Percentiles rank a stretch among this genome's conserved stretches.
These are phyloP conservation scores for Calyptommatus sinebrachiatus DNA, from an alignment of 2,113 vertebrate species.

Conservation along the genomic window DNA sequence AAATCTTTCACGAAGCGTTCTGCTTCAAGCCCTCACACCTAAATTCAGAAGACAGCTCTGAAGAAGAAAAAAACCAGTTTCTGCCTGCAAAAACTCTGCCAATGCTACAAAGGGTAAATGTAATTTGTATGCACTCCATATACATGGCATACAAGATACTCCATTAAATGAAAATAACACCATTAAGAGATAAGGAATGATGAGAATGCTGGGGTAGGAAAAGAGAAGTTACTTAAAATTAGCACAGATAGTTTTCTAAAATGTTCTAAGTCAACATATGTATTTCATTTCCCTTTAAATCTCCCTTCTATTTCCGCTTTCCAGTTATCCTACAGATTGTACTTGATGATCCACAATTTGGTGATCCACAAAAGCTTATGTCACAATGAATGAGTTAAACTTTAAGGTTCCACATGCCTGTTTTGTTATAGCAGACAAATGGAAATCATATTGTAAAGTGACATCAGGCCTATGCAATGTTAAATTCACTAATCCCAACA, in stretches of 20 bases:
- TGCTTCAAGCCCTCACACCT: conserved; percentile 59
- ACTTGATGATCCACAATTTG: not conserved
- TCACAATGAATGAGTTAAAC: not conserved
- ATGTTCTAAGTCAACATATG: not conserved
- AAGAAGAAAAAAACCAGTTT: conserved; percentile 61
- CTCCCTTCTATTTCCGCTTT: not conserved
- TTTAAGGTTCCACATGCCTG: not conserved
- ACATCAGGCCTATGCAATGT: not conserved
- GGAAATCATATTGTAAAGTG: not conserved
- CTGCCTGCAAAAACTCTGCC: conserved; percentile 54
- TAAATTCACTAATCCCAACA: not conserved
- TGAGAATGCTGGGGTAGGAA: conserved; percentile 10
- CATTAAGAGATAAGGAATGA: conserved; percentile 1
- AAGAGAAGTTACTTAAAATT: not conserved
- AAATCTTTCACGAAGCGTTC: conserved; percentile 69
- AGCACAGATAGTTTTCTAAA: not conserved
- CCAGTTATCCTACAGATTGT: not conserved
- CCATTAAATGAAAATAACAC: conserved; percentile 3
- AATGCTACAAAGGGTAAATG: conserved; percentile 41
- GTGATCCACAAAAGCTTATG: not conserved
- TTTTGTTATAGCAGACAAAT: not conserved
- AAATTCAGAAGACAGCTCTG: conserved; percentile 53
- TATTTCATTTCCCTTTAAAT: not conserved
- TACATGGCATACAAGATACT: conserved; percentile 22
- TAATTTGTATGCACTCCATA: conserved; percentile 43